A percentile compares a stretch with the other conserved stretches of the same genome.
These are phyloP conservation scores for Chloropsis hardwickii DNA, from an alignment of 2,113 vertebrate species.

Conservation along the genomic window DNA sequence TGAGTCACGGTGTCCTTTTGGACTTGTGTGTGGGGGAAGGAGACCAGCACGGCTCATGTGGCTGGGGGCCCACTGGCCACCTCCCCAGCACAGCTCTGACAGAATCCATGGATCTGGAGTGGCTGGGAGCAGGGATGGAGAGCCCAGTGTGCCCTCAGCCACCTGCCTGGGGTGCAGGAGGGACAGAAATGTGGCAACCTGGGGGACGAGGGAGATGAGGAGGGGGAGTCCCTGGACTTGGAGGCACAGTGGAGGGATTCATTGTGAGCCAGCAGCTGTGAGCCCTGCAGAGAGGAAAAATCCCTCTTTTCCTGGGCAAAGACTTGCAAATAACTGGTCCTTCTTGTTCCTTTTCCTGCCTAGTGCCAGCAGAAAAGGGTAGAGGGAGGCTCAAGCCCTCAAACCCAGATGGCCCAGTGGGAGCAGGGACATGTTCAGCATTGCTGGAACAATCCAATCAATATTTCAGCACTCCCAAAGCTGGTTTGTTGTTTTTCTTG, in stretches of 20 bases:
- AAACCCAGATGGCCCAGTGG: background rate
- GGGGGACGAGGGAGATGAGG: background rate
- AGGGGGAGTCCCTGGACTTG: background rate
- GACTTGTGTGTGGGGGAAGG: background rate
- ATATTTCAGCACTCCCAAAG: background rate
- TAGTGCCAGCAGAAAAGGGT: background rate
- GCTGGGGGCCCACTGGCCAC: background rate
- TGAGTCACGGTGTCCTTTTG: constrained; percentile 27
- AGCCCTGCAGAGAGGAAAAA: background rate
- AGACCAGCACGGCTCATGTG: background rate
- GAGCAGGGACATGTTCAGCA: background rate
- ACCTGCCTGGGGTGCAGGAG: background rate
- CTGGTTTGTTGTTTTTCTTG: background rate
- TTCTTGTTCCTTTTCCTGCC: background rate
- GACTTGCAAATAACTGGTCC: background rate
- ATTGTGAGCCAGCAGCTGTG: accelerated
- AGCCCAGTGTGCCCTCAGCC: background rate
- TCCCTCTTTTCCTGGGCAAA: background rate
- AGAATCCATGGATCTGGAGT: accelerated
- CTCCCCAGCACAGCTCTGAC: background rate
- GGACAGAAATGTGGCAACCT: background rate
- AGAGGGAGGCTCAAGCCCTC: background rate
- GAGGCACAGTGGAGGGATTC: background rate
- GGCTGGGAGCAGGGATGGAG: background rate
- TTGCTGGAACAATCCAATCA: background rate